phyloP scores from a whole-genome alignment of 2,888 invertebrate species.

The Luperina nickerlii region DNA sequence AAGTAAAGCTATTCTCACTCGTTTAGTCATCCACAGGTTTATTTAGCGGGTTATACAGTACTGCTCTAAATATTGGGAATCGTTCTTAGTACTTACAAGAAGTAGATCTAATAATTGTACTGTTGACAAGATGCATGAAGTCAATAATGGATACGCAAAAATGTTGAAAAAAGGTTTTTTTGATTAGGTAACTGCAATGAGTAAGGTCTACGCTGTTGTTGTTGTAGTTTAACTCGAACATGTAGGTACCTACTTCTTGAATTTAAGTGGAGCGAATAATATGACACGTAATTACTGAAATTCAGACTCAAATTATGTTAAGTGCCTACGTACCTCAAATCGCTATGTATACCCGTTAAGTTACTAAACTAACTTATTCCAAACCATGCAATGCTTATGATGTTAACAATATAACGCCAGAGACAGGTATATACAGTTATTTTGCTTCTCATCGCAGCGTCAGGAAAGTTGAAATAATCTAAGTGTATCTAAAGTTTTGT shows the following conservation, averaged over 20 bases:
- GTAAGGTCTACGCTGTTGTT: no score
- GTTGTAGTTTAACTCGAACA: background rate
- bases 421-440: slow-evolving; percentile 20
- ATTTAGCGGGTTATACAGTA: slow-evolving; percentile 42
- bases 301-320: background rate
- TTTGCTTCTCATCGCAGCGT: slow-evolving; percentile 5
- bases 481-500: slow-evolving; percentile 41
- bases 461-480: slow-evolving; percentile 48
- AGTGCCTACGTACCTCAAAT: background rate
- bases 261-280: background rate
- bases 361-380: slow-evolving; percentile 21
- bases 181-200: background rate
- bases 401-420: slow-evolving; percentile 39
- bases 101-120: slow-evolving; percentile 3
- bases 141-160: background rate
- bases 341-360: background rate
- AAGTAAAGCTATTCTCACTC: slow-evolving; percentile 72
- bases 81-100: slow-evolving; percentile 1
- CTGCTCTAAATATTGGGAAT: slow-evolving; percentile 40
- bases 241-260: background rate
- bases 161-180: background rate
- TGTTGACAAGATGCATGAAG: background rate
- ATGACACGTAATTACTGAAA: no score
- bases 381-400: slow-evolving; percentile 41
- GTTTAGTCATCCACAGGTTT: slow-evolving; percentile 66